phyloP scores from a whole-genome alignment of 2,888 invertebrate genomes.

The Drosophila mimetica region DNA sequence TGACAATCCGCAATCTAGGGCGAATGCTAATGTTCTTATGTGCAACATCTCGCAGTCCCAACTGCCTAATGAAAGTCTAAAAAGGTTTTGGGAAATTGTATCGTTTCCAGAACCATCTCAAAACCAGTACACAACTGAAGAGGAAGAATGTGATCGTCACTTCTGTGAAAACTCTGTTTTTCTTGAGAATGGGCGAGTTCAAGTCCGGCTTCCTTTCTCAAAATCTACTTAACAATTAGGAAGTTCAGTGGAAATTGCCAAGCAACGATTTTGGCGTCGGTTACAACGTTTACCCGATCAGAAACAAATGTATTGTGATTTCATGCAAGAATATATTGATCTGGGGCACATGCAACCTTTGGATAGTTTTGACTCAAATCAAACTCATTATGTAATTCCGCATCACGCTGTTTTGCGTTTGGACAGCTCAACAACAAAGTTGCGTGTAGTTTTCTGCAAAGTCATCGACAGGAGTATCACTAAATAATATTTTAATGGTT shows the following conservation, averaged over 20 bases:
- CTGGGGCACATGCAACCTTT: neutral
- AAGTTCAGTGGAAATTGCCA: neutral
- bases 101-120: constrained; percentile 1
- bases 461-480: neutral
- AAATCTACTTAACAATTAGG: constrained; percentile 1
- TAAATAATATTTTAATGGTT: neutral
- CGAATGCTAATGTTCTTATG: no score
- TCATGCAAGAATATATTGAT: constrained; percentile 6
- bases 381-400: neutral
- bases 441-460: neutral
- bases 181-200: constrained; percentile 2
- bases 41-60: no score
- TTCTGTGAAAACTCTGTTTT: constrained; percentile 2
- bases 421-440: neutral
- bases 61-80: no score
- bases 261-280: constrained; percentile 1
- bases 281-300: neutral
- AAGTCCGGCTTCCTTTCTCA: constrained; percentile 1
- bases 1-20: neutral
- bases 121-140: neutral
- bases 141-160: constrained; percentile 1
- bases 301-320: neutral
- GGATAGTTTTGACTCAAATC: neutral
- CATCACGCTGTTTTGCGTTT: neutral
- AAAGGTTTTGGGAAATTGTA: no score